phyloP scores from a whole-genome alignment of 1,140 invertebrate genomes.

The Sycophila sp. region DNA sequence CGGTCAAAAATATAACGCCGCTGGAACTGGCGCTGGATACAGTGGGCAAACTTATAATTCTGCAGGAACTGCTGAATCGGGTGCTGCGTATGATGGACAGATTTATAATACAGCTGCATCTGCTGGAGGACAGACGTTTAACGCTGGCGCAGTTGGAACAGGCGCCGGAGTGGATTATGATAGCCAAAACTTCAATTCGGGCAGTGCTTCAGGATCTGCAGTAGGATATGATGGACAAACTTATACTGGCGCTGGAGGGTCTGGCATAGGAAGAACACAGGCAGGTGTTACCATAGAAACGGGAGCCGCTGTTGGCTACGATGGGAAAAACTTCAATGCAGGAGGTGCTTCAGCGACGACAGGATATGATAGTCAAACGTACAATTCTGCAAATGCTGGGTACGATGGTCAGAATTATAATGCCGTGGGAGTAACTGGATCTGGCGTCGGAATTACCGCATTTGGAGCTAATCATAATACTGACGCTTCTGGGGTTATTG shows the following conservation, averaged over 20 bases:
- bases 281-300: not conserved
- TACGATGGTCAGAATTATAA: not conserved
- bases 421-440: not conserved
- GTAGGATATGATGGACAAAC: not conserved
- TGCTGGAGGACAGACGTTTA: not conserved
- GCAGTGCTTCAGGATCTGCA: not conserved
- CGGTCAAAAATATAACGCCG: not conserved
- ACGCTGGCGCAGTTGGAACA: not conserved
- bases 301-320: not conserved
- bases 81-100: not conserved
- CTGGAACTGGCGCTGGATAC: not conserved
- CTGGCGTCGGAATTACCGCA: not conserved
- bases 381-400: not conserved
- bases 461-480: not conserved
- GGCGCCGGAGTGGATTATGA: not conserved
- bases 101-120: not conserved
- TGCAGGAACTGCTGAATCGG: not conserved
- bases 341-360: not conserved
- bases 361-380: conserved; percentile 14
- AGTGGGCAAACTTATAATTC: not conserved
- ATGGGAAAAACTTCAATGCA: not conserved
- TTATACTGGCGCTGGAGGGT: not conserved
- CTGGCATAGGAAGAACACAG: not conserved
- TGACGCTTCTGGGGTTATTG: not conserved
- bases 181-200: not conserved